Evolutionary conservation across 1,140 invertebrate genomes (phyloP).

Genomic region (Caenorhabditis brenneri): DNA sequence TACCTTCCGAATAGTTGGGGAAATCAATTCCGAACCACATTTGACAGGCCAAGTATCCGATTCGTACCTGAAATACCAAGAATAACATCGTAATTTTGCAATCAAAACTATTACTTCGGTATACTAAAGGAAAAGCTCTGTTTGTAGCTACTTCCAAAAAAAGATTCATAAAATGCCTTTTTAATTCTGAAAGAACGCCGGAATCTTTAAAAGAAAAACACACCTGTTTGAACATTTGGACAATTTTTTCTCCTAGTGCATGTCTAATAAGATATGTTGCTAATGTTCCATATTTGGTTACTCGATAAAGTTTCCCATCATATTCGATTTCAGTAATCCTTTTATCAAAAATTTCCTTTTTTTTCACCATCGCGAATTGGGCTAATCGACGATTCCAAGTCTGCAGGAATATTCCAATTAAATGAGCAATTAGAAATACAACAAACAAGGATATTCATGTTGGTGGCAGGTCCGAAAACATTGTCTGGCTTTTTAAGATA

Average conservation of each 20-base stretch:
- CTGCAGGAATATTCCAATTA: background rate
- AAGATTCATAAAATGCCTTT: too few species aligned
- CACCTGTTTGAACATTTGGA: background rate
- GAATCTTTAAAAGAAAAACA: too few species aligned
- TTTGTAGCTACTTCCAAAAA: too few species aligned
- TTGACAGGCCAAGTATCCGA: background rate
- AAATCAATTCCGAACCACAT: background rate
- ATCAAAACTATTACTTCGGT: too few species aligned
- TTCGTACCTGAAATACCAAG: background rate
- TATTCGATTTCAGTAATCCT: background rate
- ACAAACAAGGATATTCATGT: background rate
- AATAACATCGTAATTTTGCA: too few species aligned
- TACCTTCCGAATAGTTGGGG: too few species aligned
- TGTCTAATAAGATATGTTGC: background rate
- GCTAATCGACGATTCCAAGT: background rate
- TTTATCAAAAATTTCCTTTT: background rate
- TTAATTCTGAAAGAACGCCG: too few species aligned
- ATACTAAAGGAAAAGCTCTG: too few species aligned
- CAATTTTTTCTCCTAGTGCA: background rate
- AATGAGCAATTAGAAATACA: background rate
- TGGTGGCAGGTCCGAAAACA: background rate
- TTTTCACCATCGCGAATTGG: background rate
- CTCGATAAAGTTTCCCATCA: background rate
- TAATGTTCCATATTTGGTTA: background rate
- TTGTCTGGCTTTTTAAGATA: background rate